A percentile compares a stretch with the other conserved stretches of the same genome.
These are phyloP conservation scores for Perithous albicinctus DNA, from an alignment of 2,888 invertebrate species.

Conservation along the genomic window DNA sequence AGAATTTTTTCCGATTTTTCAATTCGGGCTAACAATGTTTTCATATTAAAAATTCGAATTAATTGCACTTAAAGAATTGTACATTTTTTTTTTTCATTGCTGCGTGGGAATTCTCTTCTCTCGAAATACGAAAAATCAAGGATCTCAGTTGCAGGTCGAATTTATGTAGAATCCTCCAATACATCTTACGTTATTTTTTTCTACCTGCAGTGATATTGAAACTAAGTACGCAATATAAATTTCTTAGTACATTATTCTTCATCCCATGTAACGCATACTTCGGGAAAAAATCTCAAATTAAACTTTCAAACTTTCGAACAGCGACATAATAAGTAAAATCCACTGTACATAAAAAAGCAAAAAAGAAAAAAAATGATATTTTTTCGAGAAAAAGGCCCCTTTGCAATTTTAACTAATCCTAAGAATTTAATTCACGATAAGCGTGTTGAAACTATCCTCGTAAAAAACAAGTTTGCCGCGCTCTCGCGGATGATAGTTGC, in stretches of 20 bases:
- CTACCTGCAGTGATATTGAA: not conserved
- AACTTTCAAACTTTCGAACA: not conserved
- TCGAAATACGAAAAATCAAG: too few species aligned
- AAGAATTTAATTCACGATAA: constrained; percentile 44
- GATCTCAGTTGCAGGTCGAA: too few species aligned
- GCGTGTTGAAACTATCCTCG: constrained; percentile 73
- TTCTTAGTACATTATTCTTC: not conserved
- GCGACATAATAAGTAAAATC: not conserved
- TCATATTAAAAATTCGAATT: too few species aligned
- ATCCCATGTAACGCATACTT: not conserved
- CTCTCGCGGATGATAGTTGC: constrained; percentile 40
- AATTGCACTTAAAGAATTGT: too few species aligned
- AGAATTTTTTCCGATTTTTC: too few species aligned
- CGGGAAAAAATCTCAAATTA: not conserved
- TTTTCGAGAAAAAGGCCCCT: not conserved
- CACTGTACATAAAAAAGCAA: not conserved
- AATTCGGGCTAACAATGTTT: too few species aligned
- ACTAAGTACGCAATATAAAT: not conserved
- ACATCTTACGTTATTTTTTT: not conserved
- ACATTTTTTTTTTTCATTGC: too few species aligned
- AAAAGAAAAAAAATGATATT: too few species aligned
- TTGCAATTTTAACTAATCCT: not conserved
- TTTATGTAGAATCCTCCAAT: too few species aligned
- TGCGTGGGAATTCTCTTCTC: too few species aligned
- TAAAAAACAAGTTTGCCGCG: constrained; percentile 70